A percentile compares a stretch with the other conserved stretches of the same genome.
Conservation (phyloP, 2,888 invertebrate species). For the Polyommatus iphigenia region DNA sequence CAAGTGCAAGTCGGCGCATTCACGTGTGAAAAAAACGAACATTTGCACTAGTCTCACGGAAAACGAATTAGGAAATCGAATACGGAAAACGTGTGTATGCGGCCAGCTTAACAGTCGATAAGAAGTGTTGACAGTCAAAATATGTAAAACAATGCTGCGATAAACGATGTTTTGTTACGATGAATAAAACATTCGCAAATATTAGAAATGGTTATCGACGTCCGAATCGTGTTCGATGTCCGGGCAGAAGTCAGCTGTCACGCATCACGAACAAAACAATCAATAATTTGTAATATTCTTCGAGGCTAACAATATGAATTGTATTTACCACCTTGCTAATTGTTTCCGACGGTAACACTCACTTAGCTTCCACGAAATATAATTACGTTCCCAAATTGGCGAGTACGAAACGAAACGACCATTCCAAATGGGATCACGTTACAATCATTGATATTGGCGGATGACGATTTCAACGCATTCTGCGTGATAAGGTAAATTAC, state of each 20-base stretch:
- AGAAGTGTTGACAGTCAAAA: neutral
- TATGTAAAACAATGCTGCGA: neutral
- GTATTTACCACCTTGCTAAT: constrained; percentile 70
- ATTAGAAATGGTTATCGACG: neutral
- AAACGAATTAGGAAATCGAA: too few relatives aligned
- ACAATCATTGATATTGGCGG: constrained; percentile 5
- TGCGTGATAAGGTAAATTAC: constrained; percentile 9
- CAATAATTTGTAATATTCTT: constrained; percentile 26
- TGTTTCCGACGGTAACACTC: constrained; percentile 55
- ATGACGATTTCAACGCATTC: constrained; percentile 3
- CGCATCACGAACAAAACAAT: constrained; percentile 24
- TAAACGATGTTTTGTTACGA: constrained; percentile 2
- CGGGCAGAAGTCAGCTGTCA: constrained; percentile 25
- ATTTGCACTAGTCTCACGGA: too few relatives aligned
- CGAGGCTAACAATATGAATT: constrained; percentile 37
- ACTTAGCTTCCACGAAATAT: constrained; percentile 24
- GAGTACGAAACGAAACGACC: neutral
- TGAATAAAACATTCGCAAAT: constrained; percentile 5
- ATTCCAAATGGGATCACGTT: constrained; percentile 5
- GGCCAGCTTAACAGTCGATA: neutral
- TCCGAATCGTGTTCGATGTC: neutral
- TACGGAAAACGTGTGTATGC: too few relatives aligned
- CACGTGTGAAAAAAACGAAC: too few relatives aligned
- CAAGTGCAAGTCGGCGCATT: too few relatives aligned
- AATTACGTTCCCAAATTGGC: constrained; percentile 36